These are phyloP conservation scores for Colius striatus DNA, from an alignment of 2,113 vertebrate genomes.

Conservation along the genomic window DNA sequence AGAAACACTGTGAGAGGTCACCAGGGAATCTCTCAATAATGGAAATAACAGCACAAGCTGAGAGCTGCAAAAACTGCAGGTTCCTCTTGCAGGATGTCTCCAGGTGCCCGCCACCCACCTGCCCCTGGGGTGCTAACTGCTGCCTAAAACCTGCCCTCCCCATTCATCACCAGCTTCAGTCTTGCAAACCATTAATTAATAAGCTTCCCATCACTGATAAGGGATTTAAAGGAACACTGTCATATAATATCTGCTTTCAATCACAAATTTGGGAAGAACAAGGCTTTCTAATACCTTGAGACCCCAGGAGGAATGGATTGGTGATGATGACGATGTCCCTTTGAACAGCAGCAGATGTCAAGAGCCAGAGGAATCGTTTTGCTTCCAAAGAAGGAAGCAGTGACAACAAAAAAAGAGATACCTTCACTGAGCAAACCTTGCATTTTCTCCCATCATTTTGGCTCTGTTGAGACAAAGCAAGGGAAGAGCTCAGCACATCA, in stretches of 20 bases:
- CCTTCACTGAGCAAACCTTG: neutral
- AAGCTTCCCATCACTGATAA: neutral
- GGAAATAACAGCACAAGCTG: neutral
- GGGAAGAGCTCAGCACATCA: neutral
- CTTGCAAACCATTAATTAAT: neutral
- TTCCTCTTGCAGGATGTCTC: neutral
- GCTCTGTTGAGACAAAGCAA: rapidly evolving
- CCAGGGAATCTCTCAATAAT: neutral
- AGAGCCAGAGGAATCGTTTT: neutral
- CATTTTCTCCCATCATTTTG: neutral
- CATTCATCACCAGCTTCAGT: neutral
- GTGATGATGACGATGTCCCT: slow-evolving; percentile 6
- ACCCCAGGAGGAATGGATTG: neutral
- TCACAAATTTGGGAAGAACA: neutral
- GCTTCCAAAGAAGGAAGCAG: neutral
- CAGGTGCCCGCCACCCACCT: neutral
- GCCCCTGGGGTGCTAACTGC: neutral
- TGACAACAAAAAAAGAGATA: neutral
- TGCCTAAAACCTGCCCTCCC: neutral
- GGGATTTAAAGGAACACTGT: neutral
- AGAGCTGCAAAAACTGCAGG: neutral
- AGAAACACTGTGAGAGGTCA: neutral
- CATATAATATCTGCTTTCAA: neutral
- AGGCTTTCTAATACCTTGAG: slow-evolving; percentile 4
- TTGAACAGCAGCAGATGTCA: slow-evolving; percentile 48